Conservation (phyloP, 2,113 vertebrate species). For the Rhinolophus sinicus region DNA sequence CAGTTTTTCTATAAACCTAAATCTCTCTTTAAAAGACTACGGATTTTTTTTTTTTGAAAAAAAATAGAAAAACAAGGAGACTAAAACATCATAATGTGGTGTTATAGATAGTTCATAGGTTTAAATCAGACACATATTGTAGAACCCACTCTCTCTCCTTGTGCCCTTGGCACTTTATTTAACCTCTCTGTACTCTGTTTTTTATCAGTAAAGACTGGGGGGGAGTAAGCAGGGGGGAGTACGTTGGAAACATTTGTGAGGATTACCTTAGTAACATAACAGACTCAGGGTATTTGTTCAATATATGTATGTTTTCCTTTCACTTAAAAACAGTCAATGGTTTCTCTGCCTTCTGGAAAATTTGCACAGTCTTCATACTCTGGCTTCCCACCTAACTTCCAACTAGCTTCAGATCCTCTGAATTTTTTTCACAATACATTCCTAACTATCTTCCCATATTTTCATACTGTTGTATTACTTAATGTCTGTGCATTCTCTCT, state of each 20-base stretch:
- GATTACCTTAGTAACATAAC: background rate
- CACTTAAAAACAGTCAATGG: background rate
- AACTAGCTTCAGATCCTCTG: background rate
- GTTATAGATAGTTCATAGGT: background rate
- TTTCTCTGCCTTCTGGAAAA: background rate
- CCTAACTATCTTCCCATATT: background rate
- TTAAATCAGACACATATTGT: background rate
- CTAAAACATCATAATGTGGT: background rate
- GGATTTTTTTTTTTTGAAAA: too few relatives aligned
- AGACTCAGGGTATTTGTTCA: background rate
- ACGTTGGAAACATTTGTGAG: background rate
- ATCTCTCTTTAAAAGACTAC: background rate
- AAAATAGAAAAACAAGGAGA: slow-evolving; percentile 41
- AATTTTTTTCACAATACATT: background rate
- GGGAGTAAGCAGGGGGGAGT: background rate
- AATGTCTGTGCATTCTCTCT: background rate
- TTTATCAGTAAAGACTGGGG: background rate
- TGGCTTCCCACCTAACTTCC: background rate
- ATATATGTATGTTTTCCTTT: background rate
- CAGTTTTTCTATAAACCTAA: background rate
- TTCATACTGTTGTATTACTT: background rate
- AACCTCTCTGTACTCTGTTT: background rate
- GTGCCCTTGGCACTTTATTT: background rate
- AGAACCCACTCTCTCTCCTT: background rate
- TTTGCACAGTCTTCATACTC: background rate